Conservation (phyloP, 2,797 vertebrate species). For the Spea hammondii region DNA sequence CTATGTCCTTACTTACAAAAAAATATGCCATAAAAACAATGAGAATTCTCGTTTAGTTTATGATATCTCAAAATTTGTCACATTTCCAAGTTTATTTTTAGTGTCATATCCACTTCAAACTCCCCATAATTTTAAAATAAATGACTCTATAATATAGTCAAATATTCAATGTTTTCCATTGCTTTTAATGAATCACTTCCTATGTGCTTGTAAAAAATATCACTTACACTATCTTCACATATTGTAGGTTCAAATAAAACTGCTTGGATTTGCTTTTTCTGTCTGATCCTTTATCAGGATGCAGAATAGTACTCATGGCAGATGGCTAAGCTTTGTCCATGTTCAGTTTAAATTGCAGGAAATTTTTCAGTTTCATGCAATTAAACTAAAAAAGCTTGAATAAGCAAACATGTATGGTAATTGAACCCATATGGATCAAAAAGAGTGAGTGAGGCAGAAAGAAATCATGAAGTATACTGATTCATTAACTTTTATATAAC, state of each 20-base stretch:
- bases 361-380: slow-evolving; percentile 64
- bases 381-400: slow-evolving; percentile 63
- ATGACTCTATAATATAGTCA: no score
- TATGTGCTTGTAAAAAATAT: slow-evolving; percentile 23
- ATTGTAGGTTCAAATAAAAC: slow-evolving; percentile 1
- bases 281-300: slow-evolving; percentile 12
- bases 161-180: neutral
- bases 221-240: slow-evolving; percentile 4
- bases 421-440: slow-evolving; percentile 67
- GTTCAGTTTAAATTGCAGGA: slow-evolving; percentile 60
- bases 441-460: slow-evolving; percentile 55
- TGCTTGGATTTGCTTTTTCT: neutral
- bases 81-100: no score
- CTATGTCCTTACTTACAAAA: no score
- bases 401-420: slow-evolving; percentile 67
- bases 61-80: no score
- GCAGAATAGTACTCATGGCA: slow-evolving; percentile 50
- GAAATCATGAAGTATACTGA: slow-evolving; percentile 63
- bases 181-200: slow-evolving; percentile 9
- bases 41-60: no score
- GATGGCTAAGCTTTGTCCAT: slow-evolving; percentile 62
- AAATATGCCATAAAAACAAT: no score
- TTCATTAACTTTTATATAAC: slow-evolving; percentile 70
- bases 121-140: no score
- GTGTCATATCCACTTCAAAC: no score